Conservation (phyloP, 2,797 vertebrate species). For the Pipistrellus pygmaeus region DNA sequence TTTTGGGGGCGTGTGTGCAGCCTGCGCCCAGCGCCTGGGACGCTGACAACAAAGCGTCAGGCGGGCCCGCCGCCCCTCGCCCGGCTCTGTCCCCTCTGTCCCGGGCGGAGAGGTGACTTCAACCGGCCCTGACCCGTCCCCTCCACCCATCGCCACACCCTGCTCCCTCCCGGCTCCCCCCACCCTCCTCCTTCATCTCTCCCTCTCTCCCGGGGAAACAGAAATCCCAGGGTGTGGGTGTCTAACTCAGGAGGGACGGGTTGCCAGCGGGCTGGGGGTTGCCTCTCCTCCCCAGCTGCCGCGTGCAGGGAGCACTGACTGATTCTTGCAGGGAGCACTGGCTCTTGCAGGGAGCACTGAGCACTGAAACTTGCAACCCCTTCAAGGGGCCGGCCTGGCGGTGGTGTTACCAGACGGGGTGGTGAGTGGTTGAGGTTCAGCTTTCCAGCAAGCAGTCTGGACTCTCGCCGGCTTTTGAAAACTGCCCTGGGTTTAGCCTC, state of each 20-base stretch:
- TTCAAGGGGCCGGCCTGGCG: background rate
- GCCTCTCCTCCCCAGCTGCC: background rate
- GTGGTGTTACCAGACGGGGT: background rate
- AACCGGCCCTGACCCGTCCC: background rate
- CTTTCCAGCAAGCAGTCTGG: background rate
- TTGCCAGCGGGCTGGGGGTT: background rate
- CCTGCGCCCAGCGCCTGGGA: background rate
- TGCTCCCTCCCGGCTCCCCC: background rate
- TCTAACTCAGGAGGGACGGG: background rate
- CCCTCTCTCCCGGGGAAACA: background rate
- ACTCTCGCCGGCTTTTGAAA: background rate
- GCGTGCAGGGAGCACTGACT: background rate
- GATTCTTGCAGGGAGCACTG: background rate
- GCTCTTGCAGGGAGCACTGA: background rate
- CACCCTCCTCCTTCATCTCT: background rate
- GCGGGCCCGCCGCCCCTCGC: background rate
- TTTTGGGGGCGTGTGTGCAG: conserved; percentile 62
- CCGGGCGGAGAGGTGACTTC: background rate
- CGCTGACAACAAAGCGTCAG: background rate
- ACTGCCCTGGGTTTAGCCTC: background rate
- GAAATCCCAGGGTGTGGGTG: background rate
- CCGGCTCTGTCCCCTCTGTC: background rate
- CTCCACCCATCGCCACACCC: conserved; percentile 14
- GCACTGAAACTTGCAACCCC: conserved; percentile 53
- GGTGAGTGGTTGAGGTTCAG: background rate